Evolutionary conservation across 2,888 invertebrate genomes (phyloP), one percentile per base, ranked within the genome.

Genomic region (Erannis defoliaria): DNA sequence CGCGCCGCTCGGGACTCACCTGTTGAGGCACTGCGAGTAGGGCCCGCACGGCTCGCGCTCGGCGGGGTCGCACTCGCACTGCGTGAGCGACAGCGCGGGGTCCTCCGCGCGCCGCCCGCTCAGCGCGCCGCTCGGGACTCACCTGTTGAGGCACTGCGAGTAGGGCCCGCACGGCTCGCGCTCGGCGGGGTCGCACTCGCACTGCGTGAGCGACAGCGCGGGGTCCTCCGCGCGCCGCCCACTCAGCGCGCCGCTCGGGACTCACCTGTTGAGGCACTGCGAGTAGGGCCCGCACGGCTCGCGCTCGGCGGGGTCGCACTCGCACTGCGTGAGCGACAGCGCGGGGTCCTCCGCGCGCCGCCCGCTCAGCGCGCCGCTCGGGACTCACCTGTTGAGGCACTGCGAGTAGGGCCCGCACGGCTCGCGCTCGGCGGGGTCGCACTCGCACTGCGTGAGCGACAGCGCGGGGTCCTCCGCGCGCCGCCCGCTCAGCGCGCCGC

Each of bases 81-180:
- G n/a, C n/a, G n/a, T n/a, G n/a, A n/a, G n/a, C n/a, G n/a, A n/a
- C n/a, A n/a, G n/a, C n/a, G 93, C 90, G 0, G 96, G 95, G 69
- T 95, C 93, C 81, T 99, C 99, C 33, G 97, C 96, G 82, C 98
- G 99, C 48, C 96, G 93, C 0, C 76, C 76, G 8, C n/a, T n/a
- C n/a, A 95, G 91, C 0, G 90, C n/a, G 89, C 69, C 94, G 94
- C 62, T 94, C 94, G 0, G 93, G 88, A 0, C n/a, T 82, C 12
- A 95, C 96, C 97, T 95, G 88, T 99, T 99, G 0, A 98, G 90
- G 75, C 99, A 99, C 72, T 96, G 96, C 0, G 96, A 95, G 73
- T 97, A 96, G 0, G 96, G 94, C 0, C 97, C 97, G 80, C 99
- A 99, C 0, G 98, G 98, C 73, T 95, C 94, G 0, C 94, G n/a